phyloP scores from a whole-genome alignment of 2,797 vertebrate genomes.

The Liparis tanakae region DNA sequence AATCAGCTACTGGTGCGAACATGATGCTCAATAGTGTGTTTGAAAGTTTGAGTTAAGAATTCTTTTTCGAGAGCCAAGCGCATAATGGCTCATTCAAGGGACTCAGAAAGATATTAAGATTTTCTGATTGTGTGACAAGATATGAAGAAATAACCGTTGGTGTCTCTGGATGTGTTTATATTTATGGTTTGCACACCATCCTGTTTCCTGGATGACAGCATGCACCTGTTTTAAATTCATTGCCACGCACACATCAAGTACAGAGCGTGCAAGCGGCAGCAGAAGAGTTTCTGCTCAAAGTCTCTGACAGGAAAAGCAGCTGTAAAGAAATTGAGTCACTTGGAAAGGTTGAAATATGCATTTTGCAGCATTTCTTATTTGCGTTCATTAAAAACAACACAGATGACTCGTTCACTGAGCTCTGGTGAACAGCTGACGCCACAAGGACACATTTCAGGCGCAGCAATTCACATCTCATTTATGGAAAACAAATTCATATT shows the following conservation, averaged over 20 bases:
- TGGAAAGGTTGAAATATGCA: slow-evolving; percentile 61
- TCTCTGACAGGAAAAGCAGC: slow-evolving; percentile 27
- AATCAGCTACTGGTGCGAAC: slow-evolving; percentile 24
- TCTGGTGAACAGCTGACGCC: slow-evolving; percentile 35
- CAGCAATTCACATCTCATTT: slow-evolving; percentile 27
- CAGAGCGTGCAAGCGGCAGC: slow-evolving; percentile 42
- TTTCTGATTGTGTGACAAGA: slow-evolving; percentile 20
- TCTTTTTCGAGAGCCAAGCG: slow-evolving; percentile 20
- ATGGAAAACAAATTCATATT: slow-evolving; percentile 21
- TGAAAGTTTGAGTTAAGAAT: slow-evolving; percentile 19
- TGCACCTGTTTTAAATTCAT: slow-evolving; percentile 62
- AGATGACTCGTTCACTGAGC: slow-evolving; percentile 44
- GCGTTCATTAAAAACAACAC: slow-evolving; percentile 29
- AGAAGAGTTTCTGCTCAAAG: slow-evolving; percentile 36
- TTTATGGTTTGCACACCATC: slow-evolving; percentile 20
- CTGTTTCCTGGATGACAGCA: slow-evolving; percentile 32
- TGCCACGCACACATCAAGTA: slow-evolving; percentile 51
- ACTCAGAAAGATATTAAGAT: slow-evolving; percentile 32
- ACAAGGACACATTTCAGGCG: slow-evolving; percentile 41
- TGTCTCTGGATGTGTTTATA: not conserved
- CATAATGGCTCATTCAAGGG: slow-evolving; percentile 2
- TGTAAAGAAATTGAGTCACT: slow-evolving; percentile 25
- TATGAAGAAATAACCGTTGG: slow-evolving; percentile 19
- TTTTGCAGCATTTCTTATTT: slow-evolving; percentile 44
- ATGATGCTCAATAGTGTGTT: not conserved